Percentiles rank a stretch among this genome's conserved stretches.
phyloP scores from a whole-genome alignment of 2,888 invertebrate species.

The Corbicula japonica region DNA sequence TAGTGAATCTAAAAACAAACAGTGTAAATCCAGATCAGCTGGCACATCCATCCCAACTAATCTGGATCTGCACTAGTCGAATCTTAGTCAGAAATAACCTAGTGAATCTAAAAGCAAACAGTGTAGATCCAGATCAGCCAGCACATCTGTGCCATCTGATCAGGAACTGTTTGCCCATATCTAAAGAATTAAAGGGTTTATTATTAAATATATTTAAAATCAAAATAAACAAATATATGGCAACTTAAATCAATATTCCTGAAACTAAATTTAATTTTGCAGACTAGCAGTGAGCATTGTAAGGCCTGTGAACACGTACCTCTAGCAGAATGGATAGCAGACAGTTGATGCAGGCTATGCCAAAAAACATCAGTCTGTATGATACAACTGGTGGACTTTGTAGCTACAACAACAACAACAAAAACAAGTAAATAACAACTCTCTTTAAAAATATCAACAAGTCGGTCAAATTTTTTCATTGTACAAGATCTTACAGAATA shows the following conservation, averaged over 20 bases:
- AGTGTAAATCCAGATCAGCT: not conserved
- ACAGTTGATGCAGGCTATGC: slow-evolving; percentile 87
- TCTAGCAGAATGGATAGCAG: slow-evolving; percentile 88
- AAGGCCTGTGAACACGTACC: slow-evolving; percentile 61
- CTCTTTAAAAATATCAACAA: not conserved
- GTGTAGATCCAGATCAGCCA: too few relatives aligned
- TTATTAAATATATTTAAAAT: not conserved
- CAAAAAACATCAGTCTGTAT: slow-evolving; percentile 89
- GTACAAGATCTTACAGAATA: not conserved
- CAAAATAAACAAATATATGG: not conserved
- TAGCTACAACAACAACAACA: slow-evolving; percentile 76
- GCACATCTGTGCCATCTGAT: too few relatives aligned
- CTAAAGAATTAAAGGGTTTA: not conserved
- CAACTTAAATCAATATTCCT: not conserved
- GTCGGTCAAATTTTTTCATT: not conserved
- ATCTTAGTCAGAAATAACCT: too few relatives aligned
- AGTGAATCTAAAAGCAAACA: too few relatives aligned
- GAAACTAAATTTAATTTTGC: not conserved
- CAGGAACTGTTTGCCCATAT: too few relatives aligned
- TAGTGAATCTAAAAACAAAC: not conserved
- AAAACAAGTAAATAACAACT: not conserved
- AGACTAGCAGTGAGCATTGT: not conserved
- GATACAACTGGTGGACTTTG: slow-evolving; percentile 82
- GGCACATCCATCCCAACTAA: too few relatives aligned
- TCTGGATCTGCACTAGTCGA: too few relatives aligned